A percentile compares a stretch with the other conserved stretches of the same genome.
Evolutionary conservation across 2,888 invertebrate species (phyloP).

Genomic region (Perithous albicinctus): DNA sequence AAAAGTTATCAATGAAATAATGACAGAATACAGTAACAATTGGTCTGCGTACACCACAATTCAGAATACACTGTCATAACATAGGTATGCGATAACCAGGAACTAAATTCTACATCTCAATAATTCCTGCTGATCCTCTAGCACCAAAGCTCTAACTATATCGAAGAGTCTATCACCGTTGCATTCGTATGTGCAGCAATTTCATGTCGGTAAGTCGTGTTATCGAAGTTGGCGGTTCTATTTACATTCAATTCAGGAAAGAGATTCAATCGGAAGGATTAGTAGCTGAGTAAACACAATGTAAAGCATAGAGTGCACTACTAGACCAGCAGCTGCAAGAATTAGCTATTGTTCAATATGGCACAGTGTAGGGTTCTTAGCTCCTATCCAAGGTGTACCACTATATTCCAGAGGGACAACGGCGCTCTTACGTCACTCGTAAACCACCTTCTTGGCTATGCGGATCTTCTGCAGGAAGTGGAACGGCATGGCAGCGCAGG

Average conservation of each 20-base stretch:
- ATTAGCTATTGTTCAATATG: conserved; percentile 24
- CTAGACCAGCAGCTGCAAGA: conserved; percentile 51
- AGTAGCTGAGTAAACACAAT: conserved; percentile 75
- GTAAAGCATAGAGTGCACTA: conserved; percentile 70
- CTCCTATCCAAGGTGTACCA: background rate
- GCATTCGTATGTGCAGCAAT: background rate
- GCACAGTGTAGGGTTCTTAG: background rate
- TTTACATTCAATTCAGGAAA: background rate
- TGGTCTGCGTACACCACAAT: background rate
- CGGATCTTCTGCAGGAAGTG: conserved; percentile 64
- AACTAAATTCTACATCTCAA: background rate
- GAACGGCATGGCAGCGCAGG: conserved; percentile 5
- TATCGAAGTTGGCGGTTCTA: background rate
- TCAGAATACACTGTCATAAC: background rate
- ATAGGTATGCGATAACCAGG: background rate
- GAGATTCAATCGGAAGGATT: conserved; percentile 9
- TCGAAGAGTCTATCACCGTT: background rate
- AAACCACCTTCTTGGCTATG: conserved; percentile 72
- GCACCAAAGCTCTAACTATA: background rate
- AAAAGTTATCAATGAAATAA: conserved; percentile 3
- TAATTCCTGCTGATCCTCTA: background rate
- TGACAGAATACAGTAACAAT: background rate
- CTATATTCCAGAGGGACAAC: conserved; percentile 39
- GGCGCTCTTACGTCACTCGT: conserved; percentile 76
- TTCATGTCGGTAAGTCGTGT: background rate